Evolutionary conservation across 2,888 invertebrate species (phyloP), one percentile per base, ranked within the genome.

Genomic region (Pristionchus entomophagus): DNA sequence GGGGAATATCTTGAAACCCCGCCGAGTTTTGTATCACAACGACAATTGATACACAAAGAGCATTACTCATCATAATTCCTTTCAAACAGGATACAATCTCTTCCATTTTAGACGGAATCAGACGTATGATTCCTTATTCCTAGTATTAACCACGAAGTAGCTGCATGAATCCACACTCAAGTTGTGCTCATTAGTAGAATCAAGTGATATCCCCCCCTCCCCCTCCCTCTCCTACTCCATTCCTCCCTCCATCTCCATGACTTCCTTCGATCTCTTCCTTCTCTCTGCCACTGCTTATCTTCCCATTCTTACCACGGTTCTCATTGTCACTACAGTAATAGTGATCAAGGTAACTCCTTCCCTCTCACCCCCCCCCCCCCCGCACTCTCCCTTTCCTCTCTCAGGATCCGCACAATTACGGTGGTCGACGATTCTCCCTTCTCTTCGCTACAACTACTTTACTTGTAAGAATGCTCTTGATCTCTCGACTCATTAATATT

Each of bases 251-350:
- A 26, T 59, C 26, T 22, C 56, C n/a, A 59, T 59, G 69, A 35
- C 69, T 38, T n/a, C 78, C 32, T 51, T 80, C 78, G 78, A 80
- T 41, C 0, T 51, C 49, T 51, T 80, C 49, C 78, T 80, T 22
- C 12, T 80, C 17, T 19, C 51, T 3, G 78, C 51, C 29, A 80
- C 51, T 2, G 22, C 78, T 4, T 35, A 80, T 8, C 32, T 80
- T 5, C 78, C 78, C 32, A 26, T 51, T 10, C 51, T 80, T 4
- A 3, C 26, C 22, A 22, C 19, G 0, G 22, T 51, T 35, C 32
- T 51, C 35, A 29, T 51, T 19, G 12, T 80, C 49, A 80, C 51
- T 26, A 51, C 51, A 1, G 5, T 32, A 22, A 26, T 32, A 10
- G 49, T 80, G 32, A 14, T 80, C 32, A 80, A 80, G 51, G 78